A percentile compares a stretch with the other conserved stretches of the same genome.
These are phyloP conservation scores for Geotrupes spiniger DNA, from an alignment of 2,888 invertebrate species.

Conservation along the genomic window DNA sequence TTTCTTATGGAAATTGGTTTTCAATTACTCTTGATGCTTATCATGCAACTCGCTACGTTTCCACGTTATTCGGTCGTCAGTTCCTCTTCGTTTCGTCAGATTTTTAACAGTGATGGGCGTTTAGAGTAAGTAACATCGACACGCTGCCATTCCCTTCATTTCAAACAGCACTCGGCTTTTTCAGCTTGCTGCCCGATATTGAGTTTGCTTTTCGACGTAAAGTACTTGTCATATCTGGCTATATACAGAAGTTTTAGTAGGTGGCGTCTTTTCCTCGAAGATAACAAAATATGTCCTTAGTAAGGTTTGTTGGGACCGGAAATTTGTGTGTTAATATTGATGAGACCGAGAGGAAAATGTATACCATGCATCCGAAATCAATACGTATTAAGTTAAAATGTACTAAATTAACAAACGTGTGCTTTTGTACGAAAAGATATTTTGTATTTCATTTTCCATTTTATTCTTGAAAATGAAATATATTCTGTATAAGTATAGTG, in stretches of 20 bases:
- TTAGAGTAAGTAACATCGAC: slow-evolving; percentile 13
- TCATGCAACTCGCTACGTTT: slow-evolving; percentile 23
- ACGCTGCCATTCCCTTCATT: not conserved
- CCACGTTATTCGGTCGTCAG: slow-evolving; percentile 22
- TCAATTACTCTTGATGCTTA: slow-evolving; percentile 25
- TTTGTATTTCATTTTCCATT: too few species aligned
- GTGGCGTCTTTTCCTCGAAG: too few species aligned
- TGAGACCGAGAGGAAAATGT: too few species aligned
- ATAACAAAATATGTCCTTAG: too few species aligned
- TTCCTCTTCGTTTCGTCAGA: slow-evolving; percentile 19
- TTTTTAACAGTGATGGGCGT: slow-evolving; percentile 16
- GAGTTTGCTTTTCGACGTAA: not conserved
- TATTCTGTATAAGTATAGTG: too few species aligned
- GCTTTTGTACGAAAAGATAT: too few species aligned
- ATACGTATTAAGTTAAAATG: too few species aligned
- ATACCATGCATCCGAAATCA: too few species aligned
- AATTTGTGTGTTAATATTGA: too few species aligned
- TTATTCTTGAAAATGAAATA: too few species aligned
- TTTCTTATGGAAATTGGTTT: slow-evolving; percentile 10
- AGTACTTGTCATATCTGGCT: not conserved
- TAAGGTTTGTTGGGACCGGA: too few species aligned
- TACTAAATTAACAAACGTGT: too few species aligned
- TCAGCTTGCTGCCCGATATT: not conserved
- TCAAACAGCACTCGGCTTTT: not conserved
- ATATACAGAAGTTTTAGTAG: not conserved